phyloP scores from a whole-genome alignment of 2,113 vertebrate species.

The Lanius collurio region DNA sequence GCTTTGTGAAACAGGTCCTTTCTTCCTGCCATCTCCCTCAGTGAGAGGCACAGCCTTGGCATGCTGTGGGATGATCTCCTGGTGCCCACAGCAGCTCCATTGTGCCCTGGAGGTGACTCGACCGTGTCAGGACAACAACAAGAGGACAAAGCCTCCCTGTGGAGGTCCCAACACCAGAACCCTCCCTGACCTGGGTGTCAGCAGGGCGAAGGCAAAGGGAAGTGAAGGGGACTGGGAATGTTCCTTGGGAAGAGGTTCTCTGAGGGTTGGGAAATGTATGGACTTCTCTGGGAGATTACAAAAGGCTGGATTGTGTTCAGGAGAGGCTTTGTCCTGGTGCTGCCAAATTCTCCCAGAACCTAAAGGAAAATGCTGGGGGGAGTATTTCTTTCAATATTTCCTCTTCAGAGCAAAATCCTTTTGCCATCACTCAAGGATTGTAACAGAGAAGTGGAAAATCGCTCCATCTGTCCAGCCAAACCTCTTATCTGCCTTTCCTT shows the following conservation, averaged over 20 bases:
- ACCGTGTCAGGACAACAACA: not conserved
- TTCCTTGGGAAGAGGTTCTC: not conserved
- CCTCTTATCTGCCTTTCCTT: not conserved
- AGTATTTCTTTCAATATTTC: not conserved
- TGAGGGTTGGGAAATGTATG: not conserved
- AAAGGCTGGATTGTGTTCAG: not conserved
- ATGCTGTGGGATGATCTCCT: rapidly evolving
- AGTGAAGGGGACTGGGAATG: not conserved
- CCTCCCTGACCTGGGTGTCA: not conserved
- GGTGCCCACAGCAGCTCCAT: not conserved
- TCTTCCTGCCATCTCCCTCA: rapidly evolving
- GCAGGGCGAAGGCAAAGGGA: not conserved
- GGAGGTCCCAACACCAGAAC: rapidly evolving
- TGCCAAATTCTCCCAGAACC: not conserved
- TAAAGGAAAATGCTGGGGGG: not conserved
- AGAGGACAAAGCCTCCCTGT: not conserved
- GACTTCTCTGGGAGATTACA: not conserved
- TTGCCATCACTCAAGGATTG: not conserved
- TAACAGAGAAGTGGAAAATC: not conserved
- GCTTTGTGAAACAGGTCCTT: not conserved
- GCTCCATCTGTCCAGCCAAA: not conserved
- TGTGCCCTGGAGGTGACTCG: rapidly evolving
- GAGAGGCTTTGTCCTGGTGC: not conserved
- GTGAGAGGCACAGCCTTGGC: not conserved
- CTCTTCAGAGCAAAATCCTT: not conserved